Percentiles rank a stretch among this genome's conserved stretches.
Evolutionary conservation across 2,113 vertebrate species (phyloP).

Genomic region (Jacana jacana): DNA sequence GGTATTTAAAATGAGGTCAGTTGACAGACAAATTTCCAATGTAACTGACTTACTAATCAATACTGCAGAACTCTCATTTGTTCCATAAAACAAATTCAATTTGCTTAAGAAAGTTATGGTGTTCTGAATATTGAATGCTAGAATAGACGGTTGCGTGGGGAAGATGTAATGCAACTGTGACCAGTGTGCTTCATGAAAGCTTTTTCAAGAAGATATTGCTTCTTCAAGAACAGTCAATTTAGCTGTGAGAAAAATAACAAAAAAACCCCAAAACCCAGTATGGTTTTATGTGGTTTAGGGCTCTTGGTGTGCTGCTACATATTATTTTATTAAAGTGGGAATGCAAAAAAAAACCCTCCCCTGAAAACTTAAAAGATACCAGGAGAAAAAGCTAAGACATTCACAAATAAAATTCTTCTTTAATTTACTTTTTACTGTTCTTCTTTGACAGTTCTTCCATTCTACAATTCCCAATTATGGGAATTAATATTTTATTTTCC

Average conservation of each 20-base stretch:
- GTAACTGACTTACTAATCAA: background rate
- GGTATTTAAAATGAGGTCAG: background rate
- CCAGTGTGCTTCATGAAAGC: background rate
- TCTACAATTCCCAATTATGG: background rate
- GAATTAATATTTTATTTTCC: background rate
- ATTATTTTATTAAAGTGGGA: background rate
- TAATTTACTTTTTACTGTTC: background rate
- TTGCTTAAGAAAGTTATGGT: background rate
- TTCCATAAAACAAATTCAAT: background rate
- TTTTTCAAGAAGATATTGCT: background rate
- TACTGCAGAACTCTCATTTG: background rate
- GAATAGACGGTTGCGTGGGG: background rate
- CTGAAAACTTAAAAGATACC: background rate
- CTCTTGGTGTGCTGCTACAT: rapidly evolving
- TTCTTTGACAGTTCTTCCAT: background rate
- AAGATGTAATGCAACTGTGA: background rate
- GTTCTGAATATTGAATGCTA: background rate
- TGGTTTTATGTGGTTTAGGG: background rate
- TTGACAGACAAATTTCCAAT: background rate
- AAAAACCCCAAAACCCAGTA: background rate
- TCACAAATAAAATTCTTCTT: background rate
- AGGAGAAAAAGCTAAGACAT: background rate
- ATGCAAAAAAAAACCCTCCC: background rate
- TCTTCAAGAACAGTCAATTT: background rate
- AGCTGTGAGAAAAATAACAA: background rate